Evolutionary conservation across 2,888 invertebrate species (phyloP).

Genomic region (Andrena bicolor): DNA sequence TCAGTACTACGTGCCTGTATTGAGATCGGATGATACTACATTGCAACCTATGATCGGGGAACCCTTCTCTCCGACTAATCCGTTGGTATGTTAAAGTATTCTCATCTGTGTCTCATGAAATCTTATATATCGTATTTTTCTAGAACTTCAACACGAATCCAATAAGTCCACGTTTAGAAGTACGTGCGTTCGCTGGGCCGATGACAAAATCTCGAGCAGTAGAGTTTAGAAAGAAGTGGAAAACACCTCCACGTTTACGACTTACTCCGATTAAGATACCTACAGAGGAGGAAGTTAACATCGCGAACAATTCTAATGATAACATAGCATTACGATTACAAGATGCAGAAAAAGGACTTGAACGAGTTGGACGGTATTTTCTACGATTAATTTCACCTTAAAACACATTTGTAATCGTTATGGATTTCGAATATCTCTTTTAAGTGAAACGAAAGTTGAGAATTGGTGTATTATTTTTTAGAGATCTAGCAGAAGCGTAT

Average conservation of each 20-base stretch:
- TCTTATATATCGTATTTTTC: slow-evolving; percentile 53
- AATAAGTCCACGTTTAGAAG: slow-evolving; percentile 90
- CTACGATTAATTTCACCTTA: slow-evolving; percentile 2
- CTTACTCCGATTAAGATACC: slow-evolving; percentile 68
- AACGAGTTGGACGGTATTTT: slow-evolving; percentile 90
- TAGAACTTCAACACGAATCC: slow-evolving; percentile 89
- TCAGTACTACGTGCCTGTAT: slow-evolving; percentile 94
- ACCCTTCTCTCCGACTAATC: slow-evolving; percentile 91
- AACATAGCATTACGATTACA: slow-evolving; percentile 85
- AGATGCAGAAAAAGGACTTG: slow-evolving; percentile 95
- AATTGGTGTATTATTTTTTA: slow-evolving; percentile 79
- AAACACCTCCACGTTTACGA: slow-evolving; percentile 90
- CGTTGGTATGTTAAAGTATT: slow-evolving; percentile 87
- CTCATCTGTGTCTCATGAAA: slow-evolving; percentile 4
- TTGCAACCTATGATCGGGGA: slow-evolving; percentile 91
- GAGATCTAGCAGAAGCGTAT: slow-evolving; percentile 90
- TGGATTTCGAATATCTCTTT: slow-evolving; percentile 2
- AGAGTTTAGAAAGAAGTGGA: slow-evolving; percentile 92
- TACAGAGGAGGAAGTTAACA: slow-evolving; percentile 34
- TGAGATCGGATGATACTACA: slow-evolving; percentile 92
- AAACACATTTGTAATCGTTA: not conserved
- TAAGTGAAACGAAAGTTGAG: slow-evolving; percentile 15
- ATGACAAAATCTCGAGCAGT: slow-evolving; percentile 92
- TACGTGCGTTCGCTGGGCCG: slow-evolving; percentile 96
- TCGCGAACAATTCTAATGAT: slow-evolving; percentile 35